A percentile compares a stretch with the other conserved stretches of the same genome.
phyloP scores from a whole-genome alignment of 2,113 vertebrate species.

The Ranitomeya imitator region DNA sequence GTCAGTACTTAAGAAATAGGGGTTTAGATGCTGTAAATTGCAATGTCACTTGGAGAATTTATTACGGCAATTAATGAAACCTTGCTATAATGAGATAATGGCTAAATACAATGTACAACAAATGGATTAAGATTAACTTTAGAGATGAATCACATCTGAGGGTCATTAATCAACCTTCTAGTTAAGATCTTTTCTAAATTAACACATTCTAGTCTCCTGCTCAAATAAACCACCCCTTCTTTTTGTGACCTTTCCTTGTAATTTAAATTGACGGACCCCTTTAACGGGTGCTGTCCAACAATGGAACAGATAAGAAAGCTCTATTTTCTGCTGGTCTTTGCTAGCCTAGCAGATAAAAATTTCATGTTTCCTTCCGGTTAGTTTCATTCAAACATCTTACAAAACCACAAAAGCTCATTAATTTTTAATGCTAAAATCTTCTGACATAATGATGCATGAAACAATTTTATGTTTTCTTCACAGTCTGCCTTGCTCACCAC shows the following conservation, averaged over 20 bases:
- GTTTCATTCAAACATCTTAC: slow-evolving; percentile 43
- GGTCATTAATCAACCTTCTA: not conserved
- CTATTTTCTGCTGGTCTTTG: slow-evolving; percentile 29
- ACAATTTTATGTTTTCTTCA: slow-evolving; percentile 16
- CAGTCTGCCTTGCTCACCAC: slow-evolving; percentile 15
- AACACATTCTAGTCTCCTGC: not conserved
- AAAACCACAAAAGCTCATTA: slow-evolving; percentile 5
- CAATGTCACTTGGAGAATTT: not conserved
- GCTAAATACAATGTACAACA: slow-evolving; percentile 11
- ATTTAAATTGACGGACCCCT: slow-evolving; percentile 1
- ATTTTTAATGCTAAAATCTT: slow-evolving; percentile 45
- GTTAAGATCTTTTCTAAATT: not conserved
- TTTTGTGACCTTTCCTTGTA: not conserved
- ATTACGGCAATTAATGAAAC: not conserved
- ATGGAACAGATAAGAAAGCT: not conserved
- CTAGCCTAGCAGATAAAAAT: slow-evolving; percentile 40
- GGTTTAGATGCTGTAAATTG: not conserved
- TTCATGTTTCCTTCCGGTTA: slow-evolving; percentile 38
- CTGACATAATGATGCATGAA: slow-evolving; percentile 52
- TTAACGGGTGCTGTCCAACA: not conserved
- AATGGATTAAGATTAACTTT: not conserved
- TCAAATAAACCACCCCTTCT: not conserved
- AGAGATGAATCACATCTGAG: not conserved
- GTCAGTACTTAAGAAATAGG: not conserved
- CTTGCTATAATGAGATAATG: slow-evolving; percentile 10